Percentiles rank a stretch among this genome's conserved stretches.
These are phyloP conservation scores for Tiliqua scincoides DNA, from an alignment of 2,113 vertebrate genomes.

Conservation along the genomic window DNA sequence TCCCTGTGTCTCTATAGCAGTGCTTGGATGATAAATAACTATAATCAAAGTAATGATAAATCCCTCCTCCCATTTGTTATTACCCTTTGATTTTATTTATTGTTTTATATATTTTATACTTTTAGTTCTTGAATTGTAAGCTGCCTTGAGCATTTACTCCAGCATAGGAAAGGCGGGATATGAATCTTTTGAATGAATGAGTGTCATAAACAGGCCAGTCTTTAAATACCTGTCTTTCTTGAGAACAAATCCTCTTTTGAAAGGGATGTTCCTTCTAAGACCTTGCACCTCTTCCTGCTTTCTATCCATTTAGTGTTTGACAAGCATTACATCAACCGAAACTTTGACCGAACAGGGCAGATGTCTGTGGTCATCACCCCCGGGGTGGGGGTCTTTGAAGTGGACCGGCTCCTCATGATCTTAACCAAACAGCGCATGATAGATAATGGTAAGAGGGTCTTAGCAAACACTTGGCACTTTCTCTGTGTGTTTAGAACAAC, in stretches of 20 bases:
- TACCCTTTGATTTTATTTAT: no score
- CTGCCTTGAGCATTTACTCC: no score
- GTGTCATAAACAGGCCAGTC: no score
- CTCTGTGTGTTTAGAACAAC: not conserved
- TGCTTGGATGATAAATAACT: no score
- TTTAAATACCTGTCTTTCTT: not conserved
- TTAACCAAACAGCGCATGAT: conserved; percentile 99
- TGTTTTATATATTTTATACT: no score
- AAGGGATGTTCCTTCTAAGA: not conserved
- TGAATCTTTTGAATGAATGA: no score
- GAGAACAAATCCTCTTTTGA: not conserved
- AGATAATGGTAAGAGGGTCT: conserved; percentile 86
- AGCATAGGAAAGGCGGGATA: no score
- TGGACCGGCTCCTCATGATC: conserved; percentile 97
- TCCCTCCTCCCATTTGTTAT: no score
- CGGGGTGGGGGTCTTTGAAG: conserved; percentile 94
- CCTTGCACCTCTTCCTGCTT: not conserved
- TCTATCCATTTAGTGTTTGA: conserved; percentile 86
- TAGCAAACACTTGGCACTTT: fast-evolving
- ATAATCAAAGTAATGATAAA: no score
- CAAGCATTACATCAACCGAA: conserved; percentile 98
- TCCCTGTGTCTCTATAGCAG: no score
- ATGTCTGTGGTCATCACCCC: conserved; percentile 99
- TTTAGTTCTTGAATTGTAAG: no score
- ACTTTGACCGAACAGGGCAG: conserved; percentile 97